A percentile compares a stretch with the other conserved stretches of the same genome.
phyloP scores from a whole-genome alignment of 2,113 vertebrate species.

The Gopherus evgoodei region DNA sequence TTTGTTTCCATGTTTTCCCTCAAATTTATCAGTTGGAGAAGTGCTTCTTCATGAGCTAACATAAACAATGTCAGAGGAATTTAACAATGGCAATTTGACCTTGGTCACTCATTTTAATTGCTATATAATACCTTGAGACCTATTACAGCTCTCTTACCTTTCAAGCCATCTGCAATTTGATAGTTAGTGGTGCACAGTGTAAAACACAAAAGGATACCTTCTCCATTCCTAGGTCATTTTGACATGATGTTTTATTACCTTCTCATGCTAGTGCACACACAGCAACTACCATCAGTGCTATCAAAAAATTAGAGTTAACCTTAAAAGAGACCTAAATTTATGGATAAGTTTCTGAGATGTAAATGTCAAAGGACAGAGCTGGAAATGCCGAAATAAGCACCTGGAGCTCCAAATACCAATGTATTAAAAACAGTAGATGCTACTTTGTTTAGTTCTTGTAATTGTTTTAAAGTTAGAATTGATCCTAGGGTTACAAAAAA shows the following conservation, averaged over 20 bases:
- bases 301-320: not conserved
- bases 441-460: not conserved
- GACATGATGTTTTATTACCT: conserved; percentile 24
- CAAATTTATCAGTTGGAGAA: not conserved
- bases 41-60: not conserved
- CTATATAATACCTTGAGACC: conserved; percentile 58
- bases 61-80: conserved; percentile 9
- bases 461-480: not conserved
- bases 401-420: not conserved
- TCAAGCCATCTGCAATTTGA: conserved; percentile 65
- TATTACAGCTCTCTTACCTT: conserved; percentile 66
- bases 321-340: conserved; percentile 36
- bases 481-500: not conserved
- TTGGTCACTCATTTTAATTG: conserved; percentile 64
- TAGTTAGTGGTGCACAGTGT: conserved; percentile 27
- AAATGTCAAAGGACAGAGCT: not conserved
- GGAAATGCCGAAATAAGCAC: conserved; percentile 2
- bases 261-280: not conserved
- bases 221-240: conserved; percentile 40
- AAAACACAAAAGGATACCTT: conserved; percentile 36
- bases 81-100: conserved; percentile 35
- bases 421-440: not conserved
- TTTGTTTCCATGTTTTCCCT: not conserved
- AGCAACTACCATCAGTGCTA: not conserved
- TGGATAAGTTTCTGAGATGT: not conserved